These are phyloP conservation scores for Ostrea edulis DNA, from an alignment of 1,140 invertebrate genomes.

Conservation along the genomic window DNA sequence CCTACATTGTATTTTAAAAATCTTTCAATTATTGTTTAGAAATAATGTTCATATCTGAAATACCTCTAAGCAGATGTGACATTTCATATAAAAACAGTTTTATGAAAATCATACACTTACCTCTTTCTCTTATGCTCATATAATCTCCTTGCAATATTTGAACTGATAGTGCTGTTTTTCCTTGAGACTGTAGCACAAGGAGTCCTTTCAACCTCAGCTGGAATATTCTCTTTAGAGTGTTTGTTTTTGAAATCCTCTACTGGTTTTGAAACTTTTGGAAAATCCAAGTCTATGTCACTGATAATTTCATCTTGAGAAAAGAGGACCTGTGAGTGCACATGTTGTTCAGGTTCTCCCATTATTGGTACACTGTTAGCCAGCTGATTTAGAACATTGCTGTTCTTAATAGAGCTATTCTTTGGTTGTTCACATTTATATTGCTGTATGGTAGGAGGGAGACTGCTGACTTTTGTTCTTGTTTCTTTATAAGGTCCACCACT, in stretches of 20 bases:
- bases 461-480: background rate
- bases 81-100: background rate
- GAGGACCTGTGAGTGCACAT: background rate
- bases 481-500: background rate
- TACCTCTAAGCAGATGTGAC: background rate
- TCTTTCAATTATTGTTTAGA: no score
- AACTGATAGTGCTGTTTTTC: background rate
- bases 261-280: background rate
- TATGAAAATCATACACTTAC: background rate
- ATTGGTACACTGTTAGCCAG: background rate
- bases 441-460: background rate
- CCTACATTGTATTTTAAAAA: no score
- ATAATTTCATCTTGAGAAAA: constrained; percentile 16
- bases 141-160: background rate
- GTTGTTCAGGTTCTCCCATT: background rate
- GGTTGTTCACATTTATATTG: background rate
- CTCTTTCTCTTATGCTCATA: constrained; percentile 3
- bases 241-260: background rate
- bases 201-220: background rate
- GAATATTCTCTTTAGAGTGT: background rate
- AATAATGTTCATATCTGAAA: no score
- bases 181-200: background rate
- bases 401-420: background rate
- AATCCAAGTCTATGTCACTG: background rate
- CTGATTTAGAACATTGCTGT: background rate